A percentile compares a stretch with the other conserved stretches of the same genome.
phyloP scores from a whole-genome alignment of 2,888 invertebrate genomes.

The Limnephilus lunatus region DNA sequence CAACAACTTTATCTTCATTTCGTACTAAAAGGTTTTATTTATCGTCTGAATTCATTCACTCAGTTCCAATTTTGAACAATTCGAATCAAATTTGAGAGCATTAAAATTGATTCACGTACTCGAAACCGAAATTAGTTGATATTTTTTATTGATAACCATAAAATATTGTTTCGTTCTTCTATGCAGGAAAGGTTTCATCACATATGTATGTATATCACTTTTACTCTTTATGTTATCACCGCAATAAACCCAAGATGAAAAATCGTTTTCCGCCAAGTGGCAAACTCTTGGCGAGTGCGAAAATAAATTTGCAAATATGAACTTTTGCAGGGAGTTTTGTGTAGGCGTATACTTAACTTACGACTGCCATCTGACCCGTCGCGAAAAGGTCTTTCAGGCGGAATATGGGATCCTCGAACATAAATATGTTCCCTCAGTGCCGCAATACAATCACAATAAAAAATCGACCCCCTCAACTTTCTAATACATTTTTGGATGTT shows the following conservation, averaged over 20 bases:
- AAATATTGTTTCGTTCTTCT: background rate
- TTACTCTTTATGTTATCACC: background rate
- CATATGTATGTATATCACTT: background rate
- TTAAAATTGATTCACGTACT: too few relatives aligned
- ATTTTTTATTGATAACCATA: background rate
- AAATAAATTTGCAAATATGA: constrained; percentile 2
- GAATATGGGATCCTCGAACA: constrained; percentile 25
- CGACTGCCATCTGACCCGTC: background rate
- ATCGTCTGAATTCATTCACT: too few relatives aligned
- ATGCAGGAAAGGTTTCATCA: background rate
- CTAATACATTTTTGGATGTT: background rate
- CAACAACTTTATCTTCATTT: too few relatives aligned
- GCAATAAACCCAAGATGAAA: background rate
- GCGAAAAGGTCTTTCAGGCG: constrained; percentile 19
- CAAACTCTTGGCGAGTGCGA: background rate
- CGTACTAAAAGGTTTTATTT: too few relatives aligned
- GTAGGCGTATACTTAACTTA: background rate
- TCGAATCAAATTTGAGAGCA: too few relatives aligned
- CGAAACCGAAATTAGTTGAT: too few relatives aligned
- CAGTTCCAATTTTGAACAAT: too few relatives aligned
- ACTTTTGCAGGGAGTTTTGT: background rate
- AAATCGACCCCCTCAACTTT: background rate
- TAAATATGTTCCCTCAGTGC: constrained; percentile 16
- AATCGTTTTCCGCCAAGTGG: background rate
- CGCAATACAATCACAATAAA: constrained; percentile 34